Evolutionary conservation across 2,797 vertebrate genomes (phyloP), one percentile per base, ranked within the genome.

Genomic region (Coccyzus lansbergi): DNA sequence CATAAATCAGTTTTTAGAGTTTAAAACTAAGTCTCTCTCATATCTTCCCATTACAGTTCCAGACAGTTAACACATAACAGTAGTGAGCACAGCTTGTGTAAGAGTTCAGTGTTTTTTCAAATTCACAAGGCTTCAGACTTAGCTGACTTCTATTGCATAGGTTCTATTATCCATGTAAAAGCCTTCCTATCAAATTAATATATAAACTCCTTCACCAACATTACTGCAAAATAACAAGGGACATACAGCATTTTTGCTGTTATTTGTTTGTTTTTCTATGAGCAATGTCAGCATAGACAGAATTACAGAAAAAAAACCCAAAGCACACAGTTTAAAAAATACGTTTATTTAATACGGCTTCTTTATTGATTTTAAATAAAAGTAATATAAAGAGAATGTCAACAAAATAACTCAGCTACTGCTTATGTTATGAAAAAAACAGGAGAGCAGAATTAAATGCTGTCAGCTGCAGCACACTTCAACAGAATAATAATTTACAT

Each of bases 321-420:
- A n/a, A 65, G 22, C 9, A 76, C 24, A 31, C 7, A 15, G 16
- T 74, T 77, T 26, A n/a, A 88, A 72, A 70, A 70, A 40, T 28
- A 4, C 20, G 51, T 34, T 76, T 34, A 56, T 12, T 83, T 79
- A 82, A 69, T 46, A 64, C 4, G 8, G 40, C 13, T 86, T 76
- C 52, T 79, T 64, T 65, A 94, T 56, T 55, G 90, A 93, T 94
- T 96, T 79, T 67, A 90, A 92, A 92, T 82, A 92, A 83, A 88
- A 14, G 33, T 24, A 82, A 80, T 77, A 67, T 42, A 92, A 94
- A 86, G 71, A 82, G 44, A 88, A 88, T 10, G 12, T 85, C 68
- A 93, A 68, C 38, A 75, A 93, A 86, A 89, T 62, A 86, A 85
- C 75, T 84, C 88, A 80, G 46, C 49, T 83, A 29, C 67, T 75